phyloP scores from a whole-genome alignment of 1,140 invertebrate genomes.

The Cydia strobilella region DNA sequence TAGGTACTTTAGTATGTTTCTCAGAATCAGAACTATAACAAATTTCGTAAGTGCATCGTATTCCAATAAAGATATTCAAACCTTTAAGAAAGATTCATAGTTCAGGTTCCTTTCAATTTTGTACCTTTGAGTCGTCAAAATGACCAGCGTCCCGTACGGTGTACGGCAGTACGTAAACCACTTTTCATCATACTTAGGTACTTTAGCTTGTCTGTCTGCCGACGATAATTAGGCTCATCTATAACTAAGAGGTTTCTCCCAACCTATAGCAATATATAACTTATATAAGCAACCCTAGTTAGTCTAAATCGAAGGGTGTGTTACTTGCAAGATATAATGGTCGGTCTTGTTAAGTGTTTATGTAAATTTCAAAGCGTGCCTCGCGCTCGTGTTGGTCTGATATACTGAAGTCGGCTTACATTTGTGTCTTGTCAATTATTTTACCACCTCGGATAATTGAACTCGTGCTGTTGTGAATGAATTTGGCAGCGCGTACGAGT shows the following conservation, averaged over 20 bases:
- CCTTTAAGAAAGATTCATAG: too few species aligned
- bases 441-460: constrained; percentile 10
- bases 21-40: too few species aligned
- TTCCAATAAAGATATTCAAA: too few species aligned
- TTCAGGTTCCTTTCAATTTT: too few species aligned
- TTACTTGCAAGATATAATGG: constrained; percentile 16
- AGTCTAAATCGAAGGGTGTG: constrained; percentile 6
- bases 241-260: not conserved
- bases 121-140: too few species aligned
- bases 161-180: too few species aligned
- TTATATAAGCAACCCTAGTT: not conserved
- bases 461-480: not conserved
- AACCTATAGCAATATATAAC: not conserved
- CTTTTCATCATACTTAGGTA: too few species aligned
- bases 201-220: too few species aligned
- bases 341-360: constrained; percentile 24
- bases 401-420: constrained; percentile 18
- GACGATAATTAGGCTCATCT: too few species aligned
- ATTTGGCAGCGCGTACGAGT: not conserved
- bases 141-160: too few species aligned
- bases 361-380: constrained; percentile 27
- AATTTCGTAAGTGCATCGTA: too few species aligned
- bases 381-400: constrained; percentile 5
- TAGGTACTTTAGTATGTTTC: too few species aligned
- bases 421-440: constrained; percentile 7